A percentile compares a stretch with the other conserved stretches of the same genome.
Conservation (phyloP, 2,113 vertebrate genomes). For the Mobula birostris region DNA sequence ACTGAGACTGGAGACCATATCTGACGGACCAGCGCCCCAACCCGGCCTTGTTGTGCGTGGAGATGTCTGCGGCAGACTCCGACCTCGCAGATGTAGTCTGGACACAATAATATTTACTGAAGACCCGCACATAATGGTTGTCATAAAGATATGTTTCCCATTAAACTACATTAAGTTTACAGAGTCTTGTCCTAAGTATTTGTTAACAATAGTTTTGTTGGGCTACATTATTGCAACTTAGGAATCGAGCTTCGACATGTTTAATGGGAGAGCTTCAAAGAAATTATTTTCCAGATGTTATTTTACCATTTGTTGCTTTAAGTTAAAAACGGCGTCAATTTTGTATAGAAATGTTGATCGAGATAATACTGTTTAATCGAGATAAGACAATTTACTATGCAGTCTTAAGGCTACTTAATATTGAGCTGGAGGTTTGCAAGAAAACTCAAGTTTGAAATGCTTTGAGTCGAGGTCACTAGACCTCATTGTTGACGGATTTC, state of each 20-base stretch:
- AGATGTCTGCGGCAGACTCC: background rate
- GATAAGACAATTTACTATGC: background rate
- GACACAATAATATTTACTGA: background rate
- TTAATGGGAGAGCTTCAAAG: background rate
- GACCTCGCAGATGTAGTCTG: background rate
- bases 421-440: background rate
- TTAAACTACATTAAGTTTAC: constrained; percentile 16
- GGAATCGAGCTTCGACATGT: background rate
- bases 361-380: too few species aligned
- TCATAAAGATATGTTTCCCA: constrained; percentile 27
- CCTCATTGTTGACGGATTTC: background rate
- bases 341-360: background rate
- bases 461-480: background rate
- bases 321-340: background rate
- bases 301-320: background rate
- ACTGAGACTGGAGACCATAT: background rate
- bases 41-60: background rate
- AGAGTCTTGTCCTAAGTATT: background rate
- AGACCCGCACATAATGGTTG: constrained; percentile 3
- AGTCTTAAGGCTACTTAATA: background rate
- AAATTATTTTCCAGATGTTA: background rate
- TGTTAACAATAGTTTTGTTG: background rate
- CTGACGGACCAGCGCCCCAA: background rate
- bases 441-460: background rate
- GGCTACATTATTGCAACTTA: background rate